Evolutionary conservation across 64 coral and sea anemone species (phyloP), one percentile per base, ranked within the genome.

Genomic region (Trachythela sp.): DNA sequence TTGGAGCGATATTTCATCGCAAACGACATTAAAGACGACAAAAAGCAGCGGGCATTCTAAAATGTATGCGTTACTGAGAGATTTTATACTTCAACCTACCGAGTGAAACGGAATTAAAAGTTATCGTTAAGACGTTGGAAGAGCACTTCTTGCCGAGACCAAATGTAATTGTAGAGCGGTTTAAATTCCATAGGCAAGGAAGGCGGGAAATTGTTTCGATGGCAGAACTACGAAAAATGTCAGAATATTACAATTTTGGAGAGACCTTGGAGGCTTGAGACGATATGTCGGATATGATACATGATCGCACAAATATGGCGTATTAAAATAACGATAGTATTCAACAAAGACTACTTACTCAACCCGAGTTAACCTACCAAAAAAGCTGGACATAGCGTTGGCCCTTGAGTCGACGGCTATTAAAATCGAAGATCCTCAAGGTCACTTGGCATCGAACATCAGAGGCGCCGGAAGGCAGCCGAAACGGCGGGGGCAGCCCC

Each of bases 21-120:
- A 60, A 87, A 87, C 51, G 85, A 58, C 22, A 58, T 87, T 60
- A 39, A 70, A 70, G 64, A 70, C 24, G 64, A 70, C 43, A 54
- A 48, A 35, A 59, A 31, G 50, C 37, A 87, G 59, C 51, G 86
- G 26, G 32, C 59, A 29, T 9, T 87, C 68, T 39, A 91, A 91
- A 85, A 94, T 86, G 1, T 94, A 91, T 29, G 31, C 85, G 26
- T 76, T 94, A 0, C 40, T 85, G 29, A 39, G 89, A 29, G 93
- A 88, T 94, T 88, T n/a, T n/a, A n/a, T 94, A 76, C 89, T 94
- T 84, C 85, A 90, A 54, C 84, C 84, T 4, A 22, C 85, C 88
- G 39, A 52, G 88, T 13, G 88, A 87, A 43, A 87, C 71, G 84
- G 83, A n/a, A n/a, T n/a, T n/a, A n/a, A n/a, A n/a, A n/a, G n/a